A percentile compares a stretch with the other conserved stretches of the same genome.
phyloP scores from a whole-genome alignment of 2,113 vertebrate genomes.

The Crocuta crocuta region DNA sequence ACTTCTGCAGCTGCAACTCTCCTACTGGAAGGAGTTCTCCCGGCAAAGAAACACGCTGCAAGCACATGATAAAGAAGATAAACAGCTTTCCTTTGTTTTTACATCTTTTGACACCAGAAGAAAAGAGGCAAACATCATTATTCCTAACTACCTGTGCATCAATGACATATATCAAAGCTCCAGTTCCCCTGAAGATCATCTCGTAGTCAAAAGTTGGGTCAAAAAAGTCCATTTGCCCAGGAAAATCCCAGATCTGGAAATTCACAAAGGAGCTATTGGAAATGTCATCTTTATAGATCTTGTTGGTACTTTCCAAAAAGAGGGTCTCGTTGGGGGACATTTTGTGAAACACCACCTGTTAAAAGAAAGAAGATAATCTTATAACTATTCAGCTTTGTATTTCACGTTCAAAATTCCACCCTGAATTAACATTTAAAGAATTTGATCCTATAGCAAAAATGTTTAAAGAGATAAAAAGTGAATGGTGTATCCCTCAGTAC shows the following conservation, averaged over 20 bases:
- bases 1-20: background rate
- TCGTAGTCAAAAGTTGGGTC: conserved; percentile 99
- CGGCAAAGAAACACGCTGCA: conserved; percentile 4
- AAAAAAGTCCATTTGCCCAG: conserved; percentile 99
- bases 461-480: background rate
- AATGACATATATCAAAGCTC: conserved; percentile 99
- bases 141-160: conserved; percentile 95
- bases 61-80: conserved; percentile 25
- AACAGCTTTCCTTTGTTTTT: conserved; percentile 40
- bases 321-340: conserved; percentile 99
- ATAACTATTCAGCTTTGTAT: background rate
- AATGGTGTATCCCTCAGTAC: background rate
- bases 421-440: conserved; percentile 35
- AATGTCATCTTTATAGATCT: conserved; percentile 99
- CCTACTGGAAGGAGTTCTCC: background rate
- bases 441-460: background rate
- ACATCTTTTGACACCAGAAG: conserved; percentile 13
- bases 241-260: conserved; percentile 99
- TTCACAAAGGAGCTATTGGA: conserved; percentile 99
- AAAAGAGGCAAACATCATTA: conserved; percentile 40
- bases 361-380: conserved; percentile 69
- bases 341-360: conserved; percentile 99
- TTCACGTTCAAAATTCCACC: conserved; percentile 44
- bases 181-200: conserved; percentile 99
- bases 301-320: conserved; percentile 99